These are phyloP conservation scores for Cydia amplana DNA, from an alignment of 1,140 invertebrate genomes.

Conservation along the genomic window DNA sequence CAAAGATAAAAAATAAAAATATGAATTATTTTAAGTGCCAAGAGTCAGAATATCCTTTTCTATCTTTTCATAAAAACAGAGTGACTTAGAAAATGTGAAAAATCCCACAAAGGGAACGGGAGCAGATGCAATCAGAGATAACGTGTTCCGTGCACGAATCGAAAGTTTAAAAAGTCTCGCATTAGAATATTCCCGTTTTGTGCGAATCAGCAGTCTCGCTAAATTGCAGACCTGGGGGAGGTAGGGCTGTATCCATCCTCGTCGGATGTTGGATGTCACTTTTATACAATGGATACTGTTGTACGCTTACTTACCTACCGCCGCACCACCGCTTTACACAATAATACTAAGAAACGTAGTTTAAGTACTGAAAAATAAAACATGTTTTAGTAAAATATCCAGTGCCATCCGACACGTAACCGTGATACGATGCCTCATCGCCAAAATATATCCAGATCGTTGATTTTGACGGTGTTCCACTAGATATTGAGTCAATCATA, in stretches of 20 bases:
- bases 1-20: too few relatives aligned
- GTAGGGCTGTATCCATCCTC: slow-evolving; percentile 11
- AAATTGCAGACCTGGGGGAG: slow-evolving; percentile 13
- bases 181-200: slow-evolving; percentile 30
- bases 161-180: slow-evolving; percentile 31
- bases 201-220: slow-evolving; percentile 25
- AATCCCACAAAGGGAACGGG: not conserved
- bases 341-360: too few relatives aligned
- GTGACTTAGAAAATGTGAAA: not conserved
- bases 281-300: not conserved
- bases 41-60: not conserved
- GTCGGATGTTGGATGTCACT: slow-evolving; percentile 1
- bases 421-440: not conserved
- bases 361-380: too few relatives aligned
- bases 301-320: too few relatives aligned
- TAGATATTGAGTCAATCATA: not conserved
- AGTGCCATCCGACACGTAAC: too few relatives aligned
- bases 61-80: too few relatives aligned
- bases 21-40: too few relatives aligned
- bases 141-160: slow-evolving; percentile 20
- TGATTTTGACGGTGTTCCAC: not conserved
- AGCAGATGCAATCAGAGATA: slow-evolving; percentile 27
- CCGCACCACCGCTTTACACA: too few relatives aligned
- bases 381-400: too few relatives aligned
- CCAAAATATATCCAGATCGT: not conserved